A percentile compares a stretch with the other conserved stretches of the same genome.
These are phyloP conservation scores for Formicarius rufipectus DNA, from an alignment of 2,113 vertebrate genomes.

Conservation along the genomic window DNA sequence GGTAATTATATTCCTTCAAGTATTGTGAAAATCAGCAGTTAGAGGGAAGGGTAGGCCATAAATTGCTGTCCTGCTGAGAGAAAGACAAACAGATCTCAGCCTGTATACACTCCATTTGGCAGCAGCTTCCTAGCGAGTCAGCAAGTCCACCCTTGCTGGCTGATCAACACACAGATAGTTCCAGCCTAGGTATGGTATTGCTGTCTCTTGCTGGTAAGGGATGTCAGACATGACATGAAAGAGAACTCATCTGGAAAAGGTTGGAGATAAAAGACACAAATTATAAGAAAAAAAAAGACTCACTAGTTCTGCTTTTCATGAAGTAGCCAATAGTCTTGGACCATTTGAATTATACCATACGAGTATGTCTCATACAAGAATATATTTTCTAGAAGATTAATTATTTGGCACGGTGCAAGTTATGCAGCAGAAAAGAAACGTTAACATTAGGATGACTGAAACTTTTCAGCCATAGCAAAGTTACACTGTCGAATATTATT, in stretches of 20 bases:
- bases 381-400: constrained; percentile 24
- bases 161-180: constrained; percentile 8
- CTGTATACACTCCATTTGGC: constrained; percentile 28
- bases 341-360: not conserved
- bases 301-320: not conserved
- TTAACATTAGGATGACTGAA: constrained; percentile 16
- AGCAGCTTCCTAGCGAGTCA: constrained; percentile 45
- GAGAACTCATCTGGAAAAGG: constrained; percentile 17
- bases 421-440: not conserved
- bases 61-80: constrained; percentile 42
- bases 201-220: constrained; percentile 11
- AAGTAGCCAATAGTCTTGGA: not conserved
- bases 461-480: constrained; percentile 45
- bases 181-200: not conserved
- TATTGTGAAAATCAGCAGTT: constrained; percentile 44
- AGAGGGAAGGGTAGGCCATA: not conserved
- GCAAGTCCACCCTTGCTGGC: constrained; percentile 33
- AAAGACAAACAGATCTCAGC: constrained; percentile 53
- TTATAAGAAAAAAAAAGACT: not conserved
- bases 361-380: not conserved
- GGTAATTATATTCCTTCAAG: constrained; percentile 19
- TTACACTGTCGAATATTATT: constrained; percentile 25
- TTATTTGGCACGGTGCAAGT: not conserved
- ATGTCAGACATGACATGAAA: constrained; percentile 36
- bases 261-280: constrained; percentile 24